Base-by-base conservation (phyloP, 35 echinoderm and acorn worm species). In the Apostichopus japonicus region DNA sequence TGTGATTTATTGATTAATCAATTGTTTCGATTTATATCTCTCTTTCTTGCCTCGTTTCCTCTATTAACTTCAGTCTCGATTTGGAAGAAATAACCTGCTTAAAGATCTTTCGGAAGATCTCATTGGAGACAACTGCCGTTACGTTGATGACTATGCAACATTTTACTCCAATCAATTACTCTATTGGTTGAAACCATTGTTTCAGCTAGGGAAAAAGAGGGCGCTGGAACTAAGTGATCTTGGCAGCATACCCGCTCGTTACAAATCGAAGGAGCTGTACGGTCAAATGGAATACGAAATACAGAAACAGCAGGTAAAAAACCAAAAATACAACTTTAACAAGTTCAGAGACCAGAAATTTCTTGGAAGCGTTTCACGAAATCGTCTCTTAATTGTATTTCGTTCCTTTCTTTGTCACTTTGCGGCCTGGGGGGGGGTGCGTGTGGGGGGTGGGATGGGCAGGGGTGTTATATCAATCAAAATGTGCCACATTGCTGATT, bases 101-200 rank as follows among this genome's bases (percentile, higher is more conserved):
- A 90, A 78, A 23, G 88, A 90, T 14, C 5, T 90, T 21, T 70
- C 88, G 21, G 88, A 90, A 14, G 88, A 90, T 16, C 65, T 90
- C 7, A 15, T 73, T 53, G 56, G 77, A 8, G 88, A 77, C 10
- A 78, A 77, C 25, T 73, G 70, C 24, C 27, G 22, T 33, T 77
- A 90, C 73, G 23, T 77, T 8, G 11, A 53, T 0, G 71, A 77
- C 16, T 90, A 90, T 16, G 51, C 24, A n/a, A 77, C 11, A 2
- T 55, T 90, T 13, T 56, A 73, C 88, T 90, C 72, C 4, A 53
- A 19, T 10, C 19, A 27, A 21, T 61, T 90, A n/a, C 65, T 78
- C 51, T 24, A 77, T 53, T 90, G 73, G 65, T 19, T 90, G 88
- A 56, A 52, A 13, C 67, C 88, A 19, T 14, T 78, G 24, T 53